These are phyloP conservation scores for Cepaea hortensis DNA, from an alignment of 2,888 invertebrate species.

Conservation along the genomic window DNA sequence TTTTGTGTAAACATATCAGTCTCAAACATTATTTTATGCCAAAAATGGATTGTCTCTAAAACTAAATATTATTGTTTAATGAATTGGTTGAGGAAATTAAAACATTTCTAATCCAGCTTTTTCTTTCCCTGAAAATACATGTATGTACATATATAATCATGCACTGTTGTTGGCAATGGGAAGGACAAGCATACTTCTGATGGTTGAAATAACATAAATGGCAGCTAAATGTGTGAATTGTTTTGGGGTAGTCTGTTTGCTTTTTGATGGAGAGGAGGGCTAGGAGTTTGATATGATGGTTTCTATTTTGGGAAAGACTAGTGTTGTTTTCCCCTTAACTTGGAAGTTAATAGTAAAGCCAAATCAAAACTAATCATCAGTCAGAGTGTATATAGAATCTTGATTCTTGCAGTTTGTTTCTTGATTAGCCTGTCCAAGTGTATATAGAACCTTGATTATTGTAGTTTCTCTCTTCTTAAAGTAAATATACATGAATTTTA, in stretches of 20 bases:
- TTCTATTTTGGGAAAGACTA: no score
- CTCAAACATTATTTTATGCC: no score
- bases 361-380: no score
- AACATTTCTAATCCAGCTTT: not conserved
- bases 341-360: no score
- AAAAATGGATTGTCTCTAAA: not conserved
- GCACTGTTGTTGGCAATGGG: not conserved
- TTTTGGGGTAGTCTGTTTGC: not conserved
- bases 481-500: no score
- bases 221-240: slow-evolving; percentile 18
- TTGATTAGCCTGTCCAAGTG: no score
- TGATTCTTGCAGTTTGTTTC: no score
- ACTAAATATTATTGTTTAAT: not conserved
- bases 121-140: not conserved
- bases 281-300: not conserved
- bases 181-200: not conserved
- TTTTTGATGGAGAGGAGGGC: not conserved
- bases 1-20: no score
- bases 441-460: no score
- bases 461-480: no score
- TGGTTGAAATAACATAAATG: not conserved
- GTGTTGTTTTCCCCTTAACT: no score
- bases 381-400: no score
- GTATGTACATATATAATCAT: not conserved
- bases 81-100: not conserved